These are phyloP conservation scores for Malachius bipustulatus DNA, from an alignment of 2,888 invertebrate species.

Conservation along the genomic window DNA sequence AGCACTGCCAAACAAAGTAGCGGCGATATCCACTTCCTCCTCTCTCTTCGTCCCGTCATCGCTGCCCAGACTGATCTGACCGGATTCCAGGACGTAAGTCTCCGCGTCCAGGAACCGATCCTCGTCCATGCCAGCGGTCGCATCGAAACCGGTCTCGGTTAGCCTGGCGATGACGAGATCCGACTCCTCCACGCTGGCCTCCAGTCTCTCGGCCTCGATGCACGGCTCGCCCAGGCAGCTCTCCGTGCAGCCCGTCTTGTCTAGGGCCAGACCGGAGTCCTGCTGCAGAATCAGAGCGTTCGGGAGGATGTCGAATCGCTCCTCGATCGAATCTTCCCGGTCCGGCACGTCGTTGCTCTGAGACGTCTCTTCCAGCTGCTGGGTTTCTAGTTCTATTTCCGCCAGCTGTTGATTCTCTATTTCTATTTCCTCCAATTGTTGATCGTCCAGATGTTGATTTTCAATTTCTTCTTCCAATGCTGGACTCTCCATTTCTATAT, in stretches of 20 bases:
- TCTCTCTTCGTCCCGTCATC: slow-evolving; percentile 24
- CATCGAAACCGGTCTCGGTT: slow-evolving; percentile 24
- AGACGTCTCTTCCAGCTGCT: slow-evolving; percentile 1
- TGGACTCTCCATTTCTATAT: too few relatives aligned
- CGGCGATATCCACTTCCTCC: slow-evolving; percentile 31
- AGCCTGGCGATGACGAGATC: slow-evolving; percentile 33
- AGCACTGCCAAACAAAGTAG: slow-evolving; percentile 32
- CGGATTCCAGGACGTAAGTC: slow-evolving; percentile 61
- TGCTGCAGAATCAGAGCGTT: slow-evolving; percentile 36
- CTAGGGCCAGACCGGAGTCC: slow-evolving; percentile 32
- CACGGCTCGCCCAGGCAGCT: slow-evolving; percentile 26
- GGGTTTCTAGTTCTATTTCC: slow-evolving; percentile 10
- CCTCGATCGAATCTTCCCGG: slow-evolving; percentile 11
- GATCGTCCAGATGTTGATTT: too few relatives aligned
- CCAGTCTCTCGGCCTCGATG: slow-evolving; percentile 32
- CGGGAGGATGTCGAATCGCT: slow-evolving; percentile 29
- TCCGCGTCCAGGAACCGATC: slow-evolving; percentile 68
- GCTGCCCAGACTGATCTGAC: slow-evolving; percentile 36
- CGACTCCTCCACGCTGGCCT: slow-evolving; percentile 36
- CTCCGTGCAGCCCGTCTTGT: slow-evolving; percentile 33
- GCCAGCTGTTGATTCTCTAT: slow-evolving; percentile 13
- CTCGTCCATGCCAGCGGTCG: slow-evolving; percentile 39
- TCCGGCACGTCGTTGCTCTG: not conserved
- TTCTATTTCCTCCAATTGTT: slow-evolving; percentile 16
- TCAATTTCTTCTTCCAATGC: too few relatives aligned